These are phyloP conservation scores for Vidua macroura DNA, from an alignment of 2,113 vertebrate genomes.

Conservation along the genomic window DNA sequence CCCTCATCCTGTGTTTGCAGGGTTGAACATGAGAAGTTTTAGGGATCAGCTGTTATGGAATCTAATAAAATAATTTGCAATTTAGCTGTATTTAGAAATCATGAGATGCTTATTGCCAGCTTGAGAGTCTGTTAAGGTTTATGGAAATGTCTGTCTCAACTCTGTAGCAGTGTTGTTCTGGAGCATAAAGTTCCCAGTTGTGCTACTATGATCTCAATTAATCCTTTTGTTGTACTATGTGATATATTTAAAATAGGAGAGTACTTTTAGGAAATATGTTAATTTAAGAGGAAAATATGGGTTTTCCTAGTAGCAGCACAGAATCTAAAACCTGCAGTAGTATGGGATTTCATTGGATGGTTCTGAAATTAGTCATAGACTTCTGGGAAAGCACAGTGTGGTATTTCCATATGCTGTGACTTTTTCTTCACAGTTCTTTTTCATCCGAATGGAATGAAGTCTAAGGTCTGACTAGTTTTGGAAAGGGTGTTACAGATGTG, in stretches of 20 bases:
- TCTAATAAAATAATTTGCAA: not conserved
- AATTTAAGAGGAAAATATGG: not conserved
- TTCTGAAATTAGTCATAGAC: not conserved
- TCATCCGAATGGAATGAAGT: not conserved
- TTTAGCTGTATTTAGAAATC: not conserved
- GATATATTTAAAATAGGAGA: not conserved
- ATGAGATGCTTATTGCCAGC: not conserved
- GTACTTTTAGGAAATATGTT: not conserved
- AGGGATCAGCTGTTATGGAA: not conserved
- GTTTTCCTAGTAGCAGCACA: not conserved
- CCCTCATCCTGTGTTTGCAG: not conserved
- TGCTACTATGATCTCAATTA: not conserved
- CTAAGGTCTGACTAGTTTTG: not conserved
- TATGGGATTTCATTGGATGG: not conserved
- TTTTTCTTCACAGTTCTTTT: constrained; percentile 3
- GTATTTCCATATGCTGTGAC: not conserved
- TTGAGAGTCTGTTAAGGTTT: not conserved
- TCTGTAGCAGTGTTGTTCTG: not conserved
- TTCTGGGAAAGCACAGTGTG: not conserved
- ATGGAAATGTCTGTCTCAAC: not conserved
- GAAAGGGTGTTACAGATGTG: not conserved
- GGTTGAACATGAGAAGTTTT: not conserved
- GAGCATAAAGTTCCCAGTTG: not conserved
- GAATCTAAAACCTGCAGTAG: not conserved
- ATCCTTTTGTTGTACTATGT: not conserved